phyloP scores from a whole-genome alignment of 2,113 vertebrate species.

The Cavia aperea region DNA sequence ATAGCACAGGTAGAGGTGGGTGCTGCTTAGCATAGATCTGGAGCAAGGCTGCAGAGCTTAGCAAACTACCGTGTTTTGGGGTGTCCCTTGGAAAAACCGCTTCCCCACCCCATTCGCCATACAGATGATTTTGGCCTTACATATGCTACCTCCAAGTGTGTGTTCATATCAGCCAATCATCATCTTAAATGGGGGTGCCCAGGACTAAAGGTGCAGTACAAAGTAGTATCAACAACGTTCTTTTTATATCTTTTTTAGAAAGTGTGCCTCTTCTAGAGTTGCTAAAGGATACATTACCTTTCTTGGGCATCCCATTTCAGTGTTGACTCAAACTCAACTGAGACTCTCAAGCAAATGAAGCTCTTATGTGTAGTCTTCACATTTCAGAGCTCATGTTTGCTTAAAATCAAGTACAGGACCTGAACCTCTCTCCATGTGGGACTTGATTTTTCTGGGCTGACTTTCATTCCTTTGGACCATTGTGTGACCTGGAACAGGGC shows the following conservation, averaged over 20 bases:
- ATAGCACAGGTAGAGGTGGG: no score
- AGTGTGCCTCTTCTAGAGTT: not conserved
- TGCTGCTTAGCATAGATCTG: not conserved
- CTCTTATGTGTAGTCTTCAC: not conserved
- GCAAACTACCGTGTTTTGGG: not conserved
- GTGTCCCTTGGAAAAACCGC: no score
- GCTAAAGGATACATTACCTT: not conserved
- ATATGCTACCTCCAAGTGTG: no score
- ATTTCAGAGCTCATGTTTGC: not conserved
- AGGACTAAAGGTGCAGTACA: not conserved
- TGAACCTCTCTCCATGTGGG: not conserved
- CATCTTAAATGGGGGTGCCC: not conserved
- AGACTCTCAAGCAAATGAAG: not conserved
- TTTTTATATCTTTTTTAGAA: not conserved
- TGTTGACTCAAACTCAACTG: not conserved
- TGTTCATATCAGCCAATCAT: not conserved
- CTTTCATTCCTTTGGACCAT: not conserved
- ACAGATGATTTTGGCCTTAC: not conserved
- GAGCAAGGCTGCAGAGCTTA: not conserved
- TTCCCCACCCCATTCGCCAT: not conserved
- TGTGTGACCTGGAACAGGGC: not conserved
- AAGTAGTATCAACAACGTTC: no score
- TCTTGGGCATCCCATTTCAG: not conserved
- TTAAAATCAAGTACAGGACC: not conserved
- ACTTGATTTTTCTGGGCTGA: not conserved